Evolutionary conservation across 2,797 vertebrate genomes (phyloP).

Genomic region (Protonibea diacanthus): DNA sequence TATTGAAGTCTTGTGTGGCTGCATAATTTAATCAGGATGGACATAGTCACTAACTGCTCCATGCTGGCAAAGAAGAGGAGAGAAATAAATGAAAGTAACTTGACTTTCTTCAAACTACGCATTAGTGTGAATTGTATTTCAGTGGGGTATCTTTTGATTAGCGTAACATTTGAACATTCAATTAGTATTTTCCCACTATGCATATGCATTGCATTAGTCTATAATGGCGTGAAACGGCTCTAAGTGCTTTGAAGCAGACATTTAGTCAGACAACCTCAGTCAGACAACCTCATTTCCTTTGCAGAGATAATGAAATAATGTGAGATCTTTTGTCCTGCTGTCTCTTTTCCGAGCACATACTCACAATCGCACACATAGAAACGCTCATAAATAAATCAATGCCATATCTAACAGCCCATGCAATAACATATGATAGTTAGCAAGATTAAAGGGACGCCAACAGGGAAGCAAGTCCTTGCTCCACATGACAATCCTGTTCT

Average conservation of each 20-base stretch:
- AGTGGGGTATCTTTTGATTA: constrained; percentile 48
- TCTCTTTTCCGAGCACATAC: neutral
- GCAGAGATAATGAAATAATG: constrained; percentile 56
- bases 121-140: constrained; percentile 40
- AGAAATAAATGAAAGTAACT: constrained; percentile 33
- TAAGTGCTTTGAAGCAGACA: constrained; percentile 44
- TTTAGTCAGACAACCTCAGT: constrained; percentile 39
- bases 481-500: constrained; percentile 37
- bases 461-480: constrained; percentile 32
- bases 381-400: constrained; percentile 36
- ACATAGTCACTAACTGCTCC: constrained; percentile 22
- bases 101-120: constrained; percentile 17
- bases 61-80: constrained; percentile 17
- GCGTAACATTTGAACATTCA: constrained; percentile 43
- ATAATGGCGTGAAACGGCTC: constrained; percentile 48
- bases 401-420: constrained; percentile 51
- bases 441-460: constrained; percentile 51
- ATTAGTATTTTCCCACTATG: constrained; percentile 45
- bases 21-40: constrained; percentile 49
- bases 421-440: constrained; percentile 53
- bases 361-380: neutral
- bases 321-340: constrained; percentile 12
- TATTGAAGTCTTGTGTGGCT: constrained; percentile 28
- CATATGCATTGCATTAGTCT: constrained; percentile 48
- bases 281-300: constrained; percentile 29